Evolutionary conservation across 37 sponge, comb jelly and placozoan species (phyloP).

Genomic region (Spongia lamella): DNA sequence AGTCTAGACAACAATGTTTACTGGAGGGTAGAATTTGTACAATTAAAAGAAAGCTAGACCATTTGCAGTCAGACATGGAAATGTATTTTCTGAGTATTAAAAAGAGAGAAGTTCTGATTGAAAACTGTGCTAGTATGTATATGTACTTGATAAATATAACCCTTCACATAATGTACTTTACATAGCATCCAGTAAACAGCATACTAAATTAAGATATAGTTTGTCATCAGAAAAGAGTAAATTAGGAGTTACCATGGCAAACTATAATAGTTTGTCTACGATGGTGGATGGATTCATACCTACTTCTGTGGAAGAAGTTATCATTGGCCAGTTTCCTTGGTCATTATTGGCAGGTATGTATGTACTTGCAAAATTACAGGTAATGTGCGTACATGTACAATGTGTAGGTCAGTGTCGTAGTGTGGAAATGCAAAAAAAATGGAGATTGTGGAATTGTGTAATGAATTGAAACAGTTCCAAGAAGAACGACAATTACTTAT

Average conservation of each 20-base stretch:
- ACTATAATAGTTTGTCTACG: not conserved
- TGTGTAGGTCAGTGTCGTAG: too few species aligned
- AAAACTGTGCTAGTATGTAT: not conserved
- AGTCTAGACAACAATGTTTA: too few species aligned
- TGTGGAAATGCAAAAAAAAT: too few species aligned
- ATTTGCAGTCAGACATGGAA: not conserved
- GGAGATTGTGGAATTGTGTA: too few species aligned
- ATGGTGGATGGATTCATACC: not conserved
- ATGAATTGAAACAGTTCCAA: too few species aligned
- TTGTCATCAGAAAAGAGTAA: not conserved
- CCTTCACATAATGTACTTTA: too few species aligned
- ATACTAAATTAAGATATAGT: not conserved
- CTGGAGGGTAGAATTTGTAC: too few species aligned
- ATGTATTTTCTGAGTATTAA: not conserved
- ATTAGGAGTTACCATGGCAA: not conserved
- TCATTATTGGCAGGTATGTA: not conserved
- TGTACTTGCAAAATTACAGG: too few species aligned
- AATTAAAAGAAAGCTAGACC: too few species aligned
- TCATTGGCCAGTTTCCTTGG: not conserved
- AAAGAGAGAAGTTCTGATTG: too few species aligned
- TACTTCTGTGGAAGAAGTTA: not conserved
- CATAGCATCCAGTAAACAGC: conserved; percentile 11
- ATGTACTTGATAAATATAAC: not conserved
- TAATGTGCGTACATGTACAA: too few species aligned
- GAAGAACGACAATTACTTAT: too few species aligned